Base-by-base conservation (phyloP, 92 coral and sea anemone genomes). In the Epizoanthus illoricatus region DNA sequence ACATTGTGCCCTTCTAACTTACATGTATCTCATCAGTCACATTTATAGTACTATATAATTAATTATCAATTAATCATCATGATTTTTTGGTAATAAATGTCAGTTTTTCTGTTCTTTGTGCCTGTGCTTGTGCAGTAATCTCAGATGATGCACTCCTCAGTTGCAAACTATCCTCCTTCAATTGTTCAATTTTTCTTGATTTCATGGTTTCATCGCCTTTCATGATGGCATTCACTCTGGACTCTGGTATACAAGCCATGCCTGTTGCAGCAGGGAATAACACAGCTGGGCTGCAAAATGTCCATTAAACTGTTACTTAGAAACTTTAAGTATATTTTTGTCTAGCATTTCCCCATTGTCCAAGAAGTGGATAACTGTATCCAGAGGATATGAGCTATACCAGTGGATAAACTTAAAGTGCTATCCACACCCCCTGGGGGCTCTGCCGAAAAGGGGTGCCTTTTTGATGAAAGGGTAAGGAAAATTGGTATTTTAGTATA, bases 101-200 rank as follows among this genome's bases (percentile, higher is more conserved):
- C 12, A 78, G 41, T 43, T 78, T 78, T 9, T 64, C 71, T 13
- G 71, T 4, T 52, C 41, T 18, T 18, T 41, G 78, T 28, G 59
- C 57, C 52, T 84, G 80, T n/a, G 84, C 90, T n/a, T 85, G 84
- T 23, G 87, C 81, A 6, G 89, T 86, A 20, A 75, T 45, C 71
- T 88, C 94, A 36, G 90, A 88, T 39, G 81, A 80, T 65, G 81
- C 91, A 64, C 89, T 88, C 58, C 78, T 79, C 5, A 93, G 86
- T 43, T 87, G 88, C 28, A 93, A 80, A 49, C 89, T 89, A 41
- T 87, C 91, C 84, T 91, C 94, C 65, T 72, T 66, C 28, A 42
- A 61, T 12, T 86, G 66, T 21, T 81, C 81, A 28, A 5, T 56
- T 60, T 23, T 88, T 47, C 85, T 71, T 73, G 80, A 70, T 82